Evolutionary conservation across 2,888 invertebrate species (phyloP).

Genomic region (Parasteatoda lunata): DNA sequence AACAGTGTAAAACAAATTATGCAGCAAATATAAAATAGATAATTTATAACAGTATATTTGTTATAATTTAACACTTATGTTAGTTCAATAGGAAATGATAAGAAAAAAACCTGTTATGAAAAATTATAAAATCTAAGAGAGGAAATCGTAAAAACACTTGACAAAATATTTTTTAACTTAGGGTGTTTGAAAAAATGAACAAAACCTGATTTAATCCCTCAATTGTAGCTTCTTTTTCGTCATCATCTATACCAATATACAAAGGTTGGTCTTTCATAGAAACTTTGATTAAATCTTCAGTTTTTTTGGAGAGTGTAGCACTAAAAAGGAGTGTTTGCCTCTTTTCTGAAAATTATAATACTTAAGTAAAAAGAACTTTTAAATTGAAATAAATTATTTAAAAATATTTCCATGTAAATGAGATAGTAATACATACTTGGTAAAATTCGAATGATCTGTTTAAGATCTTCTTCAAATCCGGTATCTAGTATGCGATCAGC

Average conservation of each 20-base stretch:
- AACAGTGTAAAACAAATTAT: no score
- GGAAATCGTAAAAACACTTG: no score
- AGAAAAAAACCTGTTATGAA: no score
- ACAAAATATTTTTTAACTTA: no score
- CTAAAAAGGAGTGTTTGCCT: constrained; percentile 98
- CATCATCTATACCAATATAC: constrained; percentile 95
- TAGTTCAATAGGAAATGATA: no score
- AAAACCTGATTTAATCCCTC: constrained; percentile 78
- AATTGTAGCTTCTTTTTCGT: constrained; percentile 78
- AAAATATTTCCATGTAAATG: neutral
- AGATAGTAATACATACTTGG: constrained; percentile 81
- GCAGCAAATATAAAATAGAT: no score
- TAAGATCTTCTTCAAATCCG: constrained; percentile 97
- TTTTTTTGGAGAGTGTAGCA: constrained; percentile 94
- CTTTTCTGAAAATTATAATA: constrained; percentile 80
- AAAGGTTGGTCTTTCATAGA: constrained; percentile 95
- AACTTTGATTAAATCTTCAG: constrained; percentile 88
- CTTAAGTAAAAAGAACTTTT: no score
- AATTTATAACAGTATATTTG: no score
- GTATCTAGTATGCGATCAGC: constrained; percentile 97
- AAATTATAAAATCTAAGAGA: no score
- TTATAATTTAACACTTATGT: no score
- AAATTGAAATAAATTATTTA: no score
- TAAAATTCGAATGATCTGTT: constrained; percentile 91
- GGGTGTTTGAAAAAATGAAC: no score